A percentile compares a stretch with the other conserved stretches of the same genome.
phyloP scores from a whole-genome alignment of 2,113 vertebrate species.

The Oxyura jamaicensis region DNA sequence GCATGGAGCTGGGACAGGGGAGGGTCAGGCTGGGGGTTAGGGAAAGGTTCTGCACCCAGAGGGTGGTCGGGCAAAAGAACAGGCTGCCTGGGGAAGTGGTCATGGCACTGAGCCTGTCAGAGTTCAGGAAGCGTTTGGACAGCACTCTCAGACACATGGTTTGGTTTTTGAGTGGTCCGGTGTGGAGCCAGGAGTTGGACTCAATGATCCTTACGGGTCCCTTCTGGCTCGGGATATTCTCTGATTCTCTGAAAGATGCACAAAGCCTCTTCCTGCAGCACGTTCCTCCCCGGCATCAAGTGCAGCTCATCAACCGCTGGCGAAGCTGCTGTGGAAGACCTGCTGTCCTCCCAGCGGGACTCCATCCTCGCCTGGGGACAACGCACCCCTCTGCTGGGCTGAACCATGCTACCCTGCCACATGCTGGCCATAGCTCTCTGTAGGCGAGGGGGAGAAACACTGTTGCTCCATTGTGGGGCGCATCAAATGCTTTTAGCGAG shows the following conservation, averaged over 20 bases:
- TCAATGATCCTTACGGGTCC: not conserved
- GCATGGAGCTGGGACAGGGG: not conserved
- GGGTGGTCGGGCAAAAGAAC: not conserved
- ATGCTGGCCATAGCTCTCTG: conserved; percentile 78
- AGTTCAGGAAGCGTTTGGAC: not conserved
- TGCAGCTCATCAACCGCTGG: conserved; percentile 78
- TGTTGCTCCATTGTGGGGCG: conserved; percentile 78
- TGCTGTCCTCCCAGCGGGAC: conserved; percentile 69
- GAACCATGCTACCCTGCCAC: conserved; percentile 46
- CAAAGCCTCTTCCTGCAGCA: conserved; percentile 53
- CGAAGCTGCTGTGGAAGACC: conserved; percentile 67
- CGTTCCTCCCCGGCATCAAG: conserved; percentile 74
- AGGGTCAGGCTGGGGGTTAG: not conserved
- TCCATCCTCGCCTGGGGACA: conserved; percentile 75
- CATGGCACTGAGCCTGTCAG: not conserved
- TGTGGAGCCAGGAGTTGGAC: not conserved
- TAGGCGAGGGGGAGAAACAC: conserved; percentile 54
- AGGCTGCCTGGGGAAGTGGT: not conserved
- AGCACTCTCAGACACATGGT: not conserved
- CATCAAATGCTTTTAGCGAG: conserved; percentile 71
- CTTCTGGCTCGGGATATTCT: not conserved
- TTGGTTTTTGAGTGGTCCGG: not conserved
- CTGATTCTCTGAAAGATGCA: not conserved
- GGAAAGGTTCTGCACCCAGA: not conserved
- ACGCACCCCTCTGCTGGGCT: conserved; percentile 67